Evolutionary conservation across 2,113 vertebrate species (phyloP), one percentile per base, ranked within the genome.

Genomic region (Ibidorhyncha struthersii): DNA sequence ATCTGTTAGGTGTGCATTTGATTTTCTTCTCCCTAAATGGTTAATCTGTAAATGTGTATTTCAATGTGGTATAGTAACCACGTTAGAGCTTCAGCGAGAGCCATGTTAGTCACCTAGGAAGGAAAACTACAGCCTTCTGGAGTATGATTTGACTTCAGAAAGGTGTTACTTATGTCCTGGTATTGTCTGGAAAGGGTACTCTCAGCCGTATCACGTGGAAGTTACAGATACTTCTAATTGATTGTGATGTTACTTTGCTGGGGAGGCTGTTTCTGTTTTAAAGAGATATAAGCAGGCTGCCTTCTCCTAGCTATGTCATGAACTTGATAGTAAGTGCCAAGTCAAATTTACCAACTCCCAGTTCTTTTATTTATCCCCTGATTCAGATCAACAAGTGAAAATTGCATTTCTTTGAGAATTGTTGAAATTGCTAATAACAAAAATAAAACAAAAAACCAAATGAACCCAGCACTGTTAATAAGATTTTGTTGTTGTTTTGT

Each of bases 1-100:
- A 88, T 91, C 18, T 74, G 5, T 65, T 72, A 66, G n/a, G 17
- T 4, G 29, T 32, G 16, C 27, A 71, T 92, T 86, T 66, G 7
- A 26, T 47, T 63, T 45, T 50, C 8, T 20, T 1, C 3, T 10
- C 30, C 32, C 1, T 2, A 7, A 3, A 52, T 82, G 26, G 59
- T 72, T 45, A 0, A 36, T 55, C 58, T 34, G 15, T 80, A 43
- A 29, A 43, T 36, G n/a, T 89, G 55, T 38, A 38, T 69, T 95
- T 81, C 40, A 29, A 12, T 41, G 66, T 89, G 45, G 32, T 84
- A 0, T 16, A 61, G 56, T 69, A 70, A 47, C 30, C 29, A 12
- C 7, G 8, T 71, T 43, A 80, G 38, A 74, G 17, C 25, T 92
- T 86, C 40, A 72, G n/a, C 21, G 25, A 52, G 79, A 59, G n/a